phyloP scores from a whole-genome alignment of 2,888 invertebrate species.

The Lagria hirta region DNA sequence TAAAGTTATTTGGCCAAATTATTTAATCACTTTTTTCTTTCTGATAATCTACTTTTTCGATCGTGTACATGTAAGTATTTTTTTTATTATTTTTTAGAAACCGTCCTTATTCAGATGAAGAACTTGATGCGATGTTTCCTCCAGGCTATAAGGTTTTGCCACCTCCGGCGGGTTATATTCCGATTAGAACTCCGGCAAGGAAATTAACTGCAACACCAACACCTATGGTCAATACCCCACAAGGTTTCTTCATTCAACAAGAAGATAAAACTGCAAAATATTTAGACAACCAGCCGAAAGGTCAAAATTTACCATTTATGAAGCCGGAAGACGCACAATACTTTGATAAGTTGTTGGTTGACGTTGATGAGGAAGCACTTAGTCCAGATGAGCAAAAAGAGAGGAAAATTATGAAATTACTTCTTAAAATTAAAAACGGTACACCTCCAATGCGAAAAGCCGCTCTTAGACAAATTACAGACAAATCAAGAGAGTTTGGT shows the following conservation, averaged over 20 bases:
- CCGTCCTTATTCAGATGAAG: conserved; percentile 94
- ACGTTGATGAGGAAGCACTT: conserved; percentile 95
- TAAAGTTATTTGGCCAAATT: too few species aligned
- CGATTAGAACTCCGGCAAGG: conserved; percentile 95
- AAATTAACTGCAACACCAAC: conserved; percentile 98
- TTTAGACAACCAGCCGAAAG: conserved; percentile 92
- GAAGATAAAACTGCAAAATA: conserved; percentile 85
- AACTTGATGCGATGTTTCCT: conserved; percentile 96
- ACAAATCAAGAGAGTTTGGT: conserved; percentile 97
- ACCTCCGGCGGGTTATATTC: conserved; percentile 73
- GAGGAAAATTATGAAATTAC: conserved; percentile 97
- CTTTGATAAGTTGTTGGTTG: conserved; percentile 96
- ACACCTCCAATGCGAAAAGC: conserved; percentile 99
- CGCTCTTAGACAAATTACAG: conserved; percentile 95
- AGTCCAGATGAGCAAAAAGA: conserved; percentile 98
- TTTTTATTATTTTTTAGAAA: too few species aligned
- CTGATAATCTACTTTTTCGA: too few species aligned
- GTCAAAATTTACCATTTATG: conserved; percentile 92
- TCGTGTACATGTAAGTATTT: too few species aligned
- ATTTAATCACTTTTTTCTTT: too few species aligned
- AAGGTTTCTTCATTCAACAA: conserved; percentile 93
- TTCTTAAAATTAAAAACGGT: conserved; percentile 98
- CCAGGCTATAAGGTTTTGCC: conserved; percentile 82
- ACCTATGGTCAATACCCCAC: conserved; percentile 83
- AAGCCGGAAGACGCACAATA: conserved; percentile 99